phyloP scores from a whole-genome alignment of 2,888 invertebrate genomes.

The Elysia crispata region DNA sequence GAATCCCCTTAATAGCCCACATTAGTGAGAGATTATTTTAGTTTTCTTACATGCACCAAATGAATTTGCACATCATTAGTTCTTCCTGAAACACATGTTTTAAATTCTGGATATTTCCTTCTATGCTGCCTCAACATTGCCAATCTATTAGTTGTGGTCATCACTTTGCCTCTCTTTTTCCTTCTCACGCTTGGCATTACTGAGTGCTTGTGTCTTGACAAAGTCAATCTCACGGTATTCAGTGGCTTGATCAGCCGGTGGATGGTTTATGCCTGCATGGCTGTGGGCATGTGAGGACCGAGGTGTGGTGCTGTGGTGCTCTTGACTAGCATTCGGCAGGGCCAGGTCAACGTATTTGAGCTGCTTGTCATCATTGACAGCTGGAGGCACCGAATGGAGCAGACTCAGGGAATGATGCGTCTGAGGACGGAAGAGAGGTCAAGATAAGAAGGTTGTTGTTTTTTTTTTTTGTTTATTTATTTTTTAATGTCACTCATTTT shows the following conservation, averaged over 20 bases:
- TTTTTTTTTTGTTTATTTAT: too few species aligned
- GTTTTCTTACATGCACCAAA: too few species aligned
- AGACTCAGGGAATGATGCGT: slow-evolving; percentile 50
- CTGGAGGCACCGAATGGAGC: slow-evolving; percentile 53
- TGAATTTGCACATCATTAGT: too few species aligned
- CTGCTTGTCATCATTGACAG: slow-evolving; percentile 64
- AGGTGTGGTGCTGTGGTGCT: slow-evolving; percentile 47
- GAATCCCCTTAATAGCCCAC: too few species aligned
- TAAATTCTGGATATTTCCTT: too few species aligned
- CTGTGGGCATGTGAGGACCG: slow-evolving; percentile 45
- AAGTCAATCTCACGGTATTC: slow-evolving; percentile 96
- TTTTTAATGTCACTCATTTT: too few species aligned
- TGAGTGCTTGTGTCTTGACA: slow-evolving; percentile 94
- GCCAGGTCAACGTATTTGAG: slow-evolving; percentile 93
- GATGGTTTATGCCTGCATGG: slow-evolving; percentile 10
- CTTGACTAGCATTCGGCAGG: slow-evolving; percentile 80
- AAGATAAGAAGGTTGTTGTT: too few species aligned
- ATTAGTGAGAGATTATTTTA: too few species aligned
- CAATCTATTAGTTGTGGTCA: slow-evolving; percentile 15
- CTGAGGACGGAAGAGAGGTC: slow-evolving; percentile 33
- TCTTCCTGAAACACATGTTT: too few species aligned
- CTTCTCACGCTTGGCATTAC: slow-evolving; percentile 79
- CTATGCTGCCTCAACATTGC: too few species aligned
- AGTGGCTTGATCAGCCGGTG: slow-evolving; percentile 74
- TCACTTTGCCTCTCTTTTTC: slow-evolving; percentile 47